phyloP scores from a whole-genome alignment of 2,797 vertebrate genomes.

The Triplophysa yarkandensis region DNA sequence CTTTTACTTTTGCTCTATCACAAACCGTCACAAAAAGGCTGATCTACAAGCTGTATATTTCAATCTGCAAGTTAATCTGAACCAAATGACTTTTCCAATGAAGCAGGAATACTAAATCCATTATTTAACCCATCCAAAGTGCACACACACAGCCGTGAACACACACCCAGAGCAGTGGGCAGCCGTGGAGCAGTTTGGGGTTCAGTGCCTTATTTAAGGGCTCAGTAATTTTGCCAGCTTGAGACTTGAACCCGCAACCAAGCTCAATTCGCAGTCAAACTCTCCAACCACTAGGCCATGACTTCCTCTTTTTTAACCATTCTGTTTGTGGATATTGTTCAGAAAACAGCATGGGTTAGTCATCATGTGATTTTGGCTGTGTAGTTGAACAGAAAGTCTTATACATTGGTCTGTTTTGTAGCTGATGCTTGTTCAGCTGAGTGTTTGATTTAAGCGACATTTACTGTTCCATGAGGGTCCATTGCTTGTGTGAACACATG shows the following conservation, averaged over 20 bases:
- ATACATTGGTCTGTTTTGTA: slow-evolving; percentile 33
- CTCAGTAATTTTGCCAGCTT: no score
- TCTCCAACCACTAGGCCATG: no score
- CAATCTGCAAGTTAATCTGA: not conserved
- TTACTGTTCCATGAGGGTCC: slow-evolving; percentile 21
- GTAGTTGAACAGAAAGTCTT: not conserved
- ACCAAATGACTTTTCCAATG: not conserved
- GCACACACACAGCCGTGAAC: no score
- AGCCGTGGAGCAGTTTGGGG: no score
- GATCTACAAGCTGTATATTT: not conserved
- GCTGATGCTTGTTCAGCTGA: slow-evolving; percentile 1
- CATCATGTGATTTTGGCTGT: slow-evolving; percentile 17
- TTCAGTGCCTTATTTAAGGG: no score
- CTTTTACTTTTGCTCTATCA: not conserved
- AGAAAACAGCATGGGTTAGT: slow-evolving; percentile 4
- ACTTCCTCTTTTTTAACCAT: no score
- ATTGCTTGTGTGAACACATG: slow-evolving; percentile 23
- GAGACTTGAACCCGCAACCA: no score
- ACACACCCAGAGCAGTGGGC: no score
- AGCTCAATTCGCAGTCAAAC: no score
- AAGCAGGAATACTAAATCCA: no score
- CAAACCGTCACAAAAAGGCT: not conserved
- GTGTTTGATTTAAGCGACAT: slow-evolving; percentile 3
- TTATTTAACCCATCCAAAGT: no score
- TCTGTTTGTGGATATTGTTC: not conserved